These are phyloP conservation scores for Bryconaethiops microstoma DNA, from an alignment of 2,797 vertebrate species.

Conservation along the genomic window DNA sequence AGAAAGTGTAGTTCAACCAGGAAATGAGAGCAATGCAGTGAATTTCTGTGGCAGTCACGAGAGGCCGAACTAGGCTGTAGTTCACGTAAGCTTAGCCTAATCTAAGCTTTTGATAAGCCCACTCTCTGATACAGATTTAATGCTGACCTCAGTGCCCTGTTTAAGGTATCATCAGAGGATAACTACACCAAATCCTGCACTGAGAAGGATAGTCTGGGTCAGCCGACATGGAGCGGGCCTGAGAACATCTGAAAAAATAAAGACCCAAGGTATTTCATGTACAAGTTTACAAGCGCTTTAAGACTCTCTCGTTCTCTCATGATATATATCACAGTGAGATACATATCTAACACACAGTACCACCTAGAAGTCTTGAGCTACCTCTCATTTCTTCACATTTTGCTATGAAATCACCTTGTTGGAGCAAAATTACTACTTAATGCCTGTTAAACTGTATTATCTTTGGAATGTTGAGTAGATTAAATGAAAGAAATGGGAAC, in stretches of 20 bases:
- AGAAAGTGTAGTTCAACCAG: not conserved
- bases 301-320: no score
- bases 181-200: constrained; percentile 47
- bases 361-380: no score
- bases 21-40: not conserved
- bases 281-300: not conserved
- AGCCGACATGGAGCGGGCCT: not conserved
- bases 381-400: no score
- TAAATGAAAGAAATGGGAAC: no score
- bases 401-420: no score
- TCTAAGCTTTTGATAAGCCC: constrained; percentile 40
- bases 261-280: not conserved
- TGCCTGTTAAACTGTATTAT: no score
- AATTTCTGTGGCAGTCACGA: not conserved
- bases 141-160: constrained; percentile 49
- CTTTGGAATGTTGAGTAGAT: no score
- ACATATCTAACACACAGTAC: no score
- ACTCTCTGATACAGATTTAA: constrained; percentile 53
- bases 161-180: constrained; percentile 46
- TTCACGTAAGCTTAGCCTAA: constrained; percentile 36
- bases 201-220: constrained; percentile 18
- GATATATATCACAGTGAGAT: no score
- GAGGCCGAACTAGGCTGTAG: not conserved
- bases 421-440: no score
- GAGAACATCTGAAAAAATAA: not conserved